phyloP scores from a whole-genome alignment of 2,113 vertebrate species.

The Sebastes schlegelii region DNA sequence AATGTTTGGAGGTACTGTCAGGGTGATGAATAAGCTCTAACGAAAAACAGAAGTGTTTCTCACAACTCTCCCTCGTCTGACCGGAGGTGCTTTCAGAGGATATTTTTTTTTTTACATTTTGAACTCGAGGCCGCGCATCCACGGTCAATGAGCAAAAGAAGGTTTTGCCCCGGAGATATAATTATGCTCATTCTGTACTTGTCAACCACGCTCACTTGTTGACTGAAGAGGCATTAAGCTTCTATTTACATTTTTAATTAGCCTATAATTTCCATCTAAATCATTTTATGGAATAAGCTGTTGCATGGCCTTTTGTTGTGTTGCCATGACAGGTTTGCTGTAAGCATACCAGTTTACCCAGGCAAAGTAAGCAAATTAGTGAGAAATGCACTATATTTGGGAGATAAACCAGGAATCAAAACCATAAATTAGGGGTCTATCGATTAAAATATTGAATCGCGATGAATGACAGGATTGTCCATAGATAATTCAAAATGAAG shows the following conservation, averaged over 20 bases:
- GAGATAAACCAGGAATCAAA: neutral
- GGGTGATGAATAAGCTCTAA: conserved; percentile 62
- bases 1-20: conserved; percentile 58
- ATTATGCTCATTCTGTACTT: conserved; percentile 67
- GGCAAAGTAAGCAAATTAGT: neutral
- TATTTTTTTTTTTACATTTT: conserved; percentile 28
- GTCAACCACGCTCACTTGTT: conserved; percentile 50
- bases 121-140: conserved; percentile 49
- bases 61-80: conserved; percentile 36
- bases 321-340: conserved; percentile 5
- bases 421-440: neutral
- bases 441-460: too few species aligned
- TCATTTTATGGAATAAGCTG: conserved; percentile 28
- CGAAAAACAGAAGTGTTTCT: conserved; percentile 57
- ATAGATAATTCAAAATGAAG: too few species aligned
- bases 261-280: conserved; percentile 54
- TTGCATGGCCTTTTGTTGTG: conserved; percentile 19
- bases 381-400: neutral
- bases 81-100: conserved; percentile 44
- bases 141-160: conserved; percentile 33
- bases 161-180: conserved; percentile 62
- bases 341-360: neutral
- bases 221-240: conserved; percentile 61
- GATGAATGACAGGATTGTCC: too few species aligned
- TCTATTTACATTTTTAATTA: conserved; percentile 73